Evolutionary conservation across 1,140 invertebrate genomes (phyloP).

Genomic region (Chironomus tepperi): DNA sequence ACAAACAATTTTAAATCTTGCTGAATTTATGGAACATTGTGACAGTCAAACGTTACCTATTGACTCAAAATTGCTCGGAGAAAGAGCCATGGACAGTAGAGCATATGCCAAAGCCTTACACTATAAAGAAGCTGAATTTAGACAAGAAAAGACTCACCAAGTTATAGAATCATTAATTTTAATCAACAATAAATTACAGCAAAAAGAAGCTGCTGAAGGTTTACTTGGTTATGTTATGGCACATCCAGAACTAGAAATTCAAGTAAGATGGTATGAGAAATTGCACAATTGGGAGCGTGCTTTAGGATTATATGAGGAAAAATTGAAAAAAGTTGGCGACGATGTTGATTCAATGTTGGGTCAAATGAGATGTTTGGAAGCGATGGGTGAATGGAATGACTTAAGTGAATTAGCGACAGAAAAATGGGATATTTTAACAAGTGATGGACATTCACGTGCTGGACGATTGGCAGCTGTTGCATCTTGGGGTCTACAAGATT

Average conservation of each 20-base stretch:
- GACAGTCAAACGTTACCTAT: slow-evolving; percentile 92
- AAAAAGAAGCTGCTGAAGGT: slow-evolving; percentile 93
- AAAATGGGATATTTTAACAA: slow-evolving; percentile 60
- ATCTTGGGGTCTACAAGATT: slow-evolving; percentile 88
- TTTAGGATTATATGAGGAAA: slow-evolving; percentile 71
- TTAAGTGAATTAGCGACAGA: slow-evolving; percentile 65
- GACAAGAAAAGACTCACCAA: slow-evolving; percentile 52
- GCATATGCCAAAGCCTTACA: slow-evolving; percentile 94
- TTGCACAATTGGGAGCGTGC: slow-evolving; percentile 98
- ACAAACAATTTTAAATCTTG: slow-evolving; percentile 93
- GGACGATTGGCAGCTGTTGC: slow-evolving; percentile 87
- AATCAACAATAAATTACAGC: slow-evolving; percentile 98
- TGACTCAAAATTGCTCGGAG: slow-evolving; percentile 70
- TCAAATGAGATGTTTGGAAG: slow-evolving; percentile 94
- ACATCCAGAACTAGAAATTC: slow-evolving; percentile 66
- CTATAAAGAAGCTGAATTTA: slow-evolving; percentile 98
- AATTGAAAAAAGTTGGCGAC: slow-evolving; percentile 48
- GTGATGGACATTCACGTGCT: slow-evolving; percentile 70
- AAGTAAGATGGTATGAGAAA: slow-evolving; percentile 98
- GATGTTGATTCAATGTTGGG: slow-evolving; percentile 82
- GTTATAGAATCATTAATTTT: slow-evolving; percentile 91
- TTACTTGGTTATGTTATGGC: slow-evolving; percentile 84
- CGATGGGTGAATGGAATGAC: slow-evolving; percentile 91
- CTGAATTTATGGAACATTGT: slow-evolving; percentile 99
- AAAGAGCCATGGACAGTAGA: slow-evolving; percentile 73